Base-by-base conservation (phyloP, 2,888 invertebrate species). In the Drosophila sordidula region DNA sequence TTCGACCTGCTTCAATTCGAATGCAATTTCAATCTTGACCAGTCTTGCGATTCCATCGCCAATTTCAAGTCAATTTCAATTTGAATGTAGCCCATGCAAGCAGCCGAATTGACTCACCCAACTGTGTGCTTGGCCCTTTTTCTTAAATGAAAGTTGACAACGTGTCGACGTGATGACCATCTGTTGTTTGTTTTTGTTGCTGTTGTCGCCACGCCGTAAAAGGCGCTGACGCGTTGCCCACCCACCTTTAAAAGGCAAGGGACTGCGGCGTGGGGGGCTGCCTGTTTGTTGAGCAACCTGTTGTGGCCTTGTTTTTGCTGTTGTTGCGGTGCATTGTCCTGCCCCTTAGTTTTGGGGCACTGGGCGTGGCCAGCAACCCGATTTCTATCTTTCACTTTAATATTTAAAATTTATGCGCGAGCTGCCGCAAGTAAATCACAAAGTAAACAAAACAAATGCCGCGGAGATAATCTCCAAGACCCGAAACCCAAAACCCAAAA, bases 121-220 rank as follows among this genome's bases (percentile, higher is more conserved):
- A 34, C 12, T 42, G 34, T 22, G 16, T 25, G 38, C 14, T 26
- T n/a, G 16, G 78, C 63, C 73, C 73, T 64, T 64, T 64, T 49
- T 34, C 34, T 67, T 50, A 71, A 78, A 82, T 66, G 82, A 87
- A 87, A 85, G 83, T 85, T 79, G 80, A 85, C 88, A 83, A 69
- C 74, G 71, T 68, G 78, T 58, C 64, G 70, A 72, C 75, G 61
- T 70, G 69, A 56, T 73, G 88, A 80, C 86, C 83, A 84, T 84
- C 78, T 84, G 83, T 34, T 70, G 57, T 57, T 51, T 52, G 25
- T 41, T 26, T 6, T 1, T 34, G 34, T 12, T 11, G 34, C 12
- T 34, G 34, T 4, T 34, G 34, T n/a, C n/a, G n/a, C n/a, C n/a
- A n/a, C n/a, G 18, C 85, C 80, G 55, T 72, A 83, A 74, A 85